Conservation (phyloP, 2,797 vertebrate species). For the Megalops cyprinoides region DNA sequence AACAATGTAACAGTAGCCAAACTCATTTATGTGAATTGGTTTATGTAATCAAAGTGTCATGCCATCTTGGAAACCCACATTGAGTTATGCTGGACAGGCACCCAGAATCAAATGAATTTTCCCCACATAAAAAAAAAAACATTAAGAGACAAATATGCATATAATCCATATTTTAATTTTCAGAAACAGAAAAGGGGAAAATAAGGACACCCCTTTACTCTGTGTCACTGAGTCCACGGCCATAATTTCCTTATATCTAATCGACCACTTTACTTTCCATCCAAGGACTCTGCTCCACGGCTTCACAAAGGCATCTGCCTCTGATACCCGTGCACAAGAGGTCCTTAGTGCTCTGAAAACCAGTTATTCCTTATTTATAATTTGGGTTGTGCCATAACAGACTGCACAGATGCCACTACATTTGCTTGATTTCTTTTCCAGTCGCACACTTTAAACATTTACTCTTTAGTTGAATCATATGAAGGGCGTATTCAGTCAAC, state of each 20-base stretch:
- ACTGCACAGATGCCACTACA: not conserved
- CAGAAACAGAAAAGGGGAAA: slow-evolving; percentile 44
- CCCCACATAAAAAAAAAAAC: not conserved
- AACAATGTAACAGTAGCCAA: not conserved
- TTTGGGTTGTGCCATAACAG: not conserved
- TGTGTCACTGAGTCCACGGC: slow-evolving; percentile 45
- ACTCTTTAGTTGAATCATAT: not conserved
- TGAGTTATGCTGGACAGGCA: not conserved
- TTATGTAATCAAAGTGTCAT: not conserved
- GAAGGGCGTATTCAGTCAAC: not conserved
- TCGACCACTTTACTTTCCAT: slow-evolving; percentile 46
- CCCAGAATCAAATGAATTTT: not conserved
- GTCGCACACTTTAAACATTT: not conserved
- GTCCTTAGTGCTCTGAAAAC: slow-evolving; percentile 53
- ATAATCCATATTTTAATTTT: slow-evolving; percentile 50
- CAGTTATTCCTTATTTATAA: slow-evolving; percentile 65
- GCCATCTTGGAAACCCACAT: not conserved
- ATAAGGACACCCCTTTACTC: slow-evolving; percentile 49
- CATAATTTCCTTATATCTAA: slow-evolving; percentile 50
- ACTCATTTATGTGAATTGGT: too few species aligned
- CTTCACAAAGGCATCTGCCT: slow-evolving; percentile 46
- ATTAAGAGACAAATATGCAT: not conserved
- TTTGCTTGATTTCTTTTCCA: not conserved
- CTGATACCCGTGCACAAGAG: too few species aligned
- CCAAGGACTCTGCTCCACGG: slow-evolving; percentile 57